Evolutionary conservation across 2,797 vertebrate genomes (phyloP), one percentile per base, ranked within the genome.

Genomic region (Tangara arthus): DNA sequence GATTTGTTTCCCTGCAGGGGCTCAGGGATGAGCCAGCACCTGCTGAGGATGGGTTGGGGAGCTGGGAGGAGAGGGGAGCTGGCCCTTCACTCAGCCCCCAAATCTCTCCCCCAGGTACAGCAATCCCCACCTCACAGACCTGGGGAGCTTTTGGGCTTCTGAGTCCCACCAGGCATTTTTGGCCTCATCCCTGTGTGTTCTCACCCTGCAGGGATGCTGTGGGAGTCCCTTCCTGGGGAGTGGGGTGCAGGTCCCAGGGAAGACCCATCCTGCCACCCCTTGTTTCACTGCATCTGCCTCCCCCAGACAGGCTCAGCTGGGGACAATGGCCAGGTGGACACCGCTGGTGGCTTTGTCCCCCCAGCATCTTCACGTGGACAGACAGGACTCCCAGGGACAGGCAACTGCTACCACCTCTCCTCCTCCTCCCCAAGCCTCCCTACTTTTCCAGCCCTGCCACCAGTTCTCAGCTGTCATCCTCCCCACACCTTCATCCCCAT

Each of bases 181-280:
- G 52, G 76, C 47, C 78, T 46, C 4, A 0, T 72, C 50, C 50
- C 24, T 15, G 7, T 4, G 1, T 1, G 7, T 34, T 24, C 39
- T 50, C 3, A 0, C 53, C 53, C 41, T 20, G 16, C 70, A 8
- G 21, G 28, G 49, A 41, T 55, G 82, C n/a, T 55, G 71, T 3
- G 1, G 65, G 57, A 87, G 8, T 8, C 47, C 50, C 9, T 53
- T 13, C 32, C n/a, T 8, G 3, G 44, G 70, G 70, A 61, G n/a
- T 5, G 8, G 27, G 30, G n/a, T 5, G 6, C 4, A 2, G 85
- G 23, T 63, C 56, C 64, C 0, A 0, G 15, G 56, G 28, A 26
- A 5, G 11, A 30, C n/a, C 35, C 56, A 6, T 65, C 64, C 47
- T 80, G 46, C 26, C 59, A 16, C 5, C 23, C 35, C 6, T 11